Evolutionary conservation across 2,113 vertebrate genomes (phyloP).

Genomic region (Tapirus terrestris): DNA sequence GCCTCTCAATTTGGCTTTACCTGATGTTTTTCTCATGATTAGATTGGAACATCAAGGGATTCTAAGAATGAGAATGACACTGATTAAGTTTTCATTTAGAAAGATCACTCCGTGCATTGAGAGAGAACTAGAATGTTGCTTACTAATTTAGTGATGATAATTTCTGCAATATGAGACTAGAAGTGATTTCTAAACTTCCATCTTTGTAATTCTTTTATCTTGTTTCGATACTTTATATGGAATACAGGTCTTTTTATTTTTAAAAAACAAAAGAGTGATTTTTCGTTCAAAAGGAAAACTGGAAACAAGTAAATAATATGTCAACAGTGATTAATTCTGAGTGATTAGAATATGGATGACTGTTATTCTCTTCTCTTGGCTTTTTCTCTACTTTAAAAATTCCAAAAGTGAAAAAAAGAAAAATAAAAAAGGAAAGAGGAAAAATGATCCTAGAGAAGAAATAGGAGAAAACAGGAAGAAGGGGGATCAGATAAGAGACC

Average conservation of each 20-base stretch:
- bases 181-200: constrained; percentile 17
- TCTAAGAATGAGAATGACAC: background rate
- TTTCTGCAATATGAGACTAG: background rate
- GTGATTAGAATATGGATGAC: constrained; percentile 23
- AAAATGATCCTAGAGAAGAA: background rate
- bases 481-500: background rate
- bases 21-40: background rate
- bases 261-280: constrained; percentile 37
- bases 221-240: background rate
- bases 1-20: background rate
- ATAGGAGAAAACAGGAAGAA: background rate
- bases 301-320: constrained; percentile 29
- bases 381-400: constrained; percentile 56
- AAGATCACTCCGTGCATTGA: background rate
- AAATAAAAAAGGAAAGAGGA: background rate
- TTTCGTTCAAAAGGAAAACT: constrained; percentile 53
- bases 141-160: background rate
- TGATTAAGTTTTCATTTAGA: background rate
- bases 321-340: constrained; percentile 58
- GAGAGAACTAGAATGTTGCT: background rate
- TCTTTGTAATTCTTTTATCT: constrained; percentile 24
- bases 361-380: background rate
- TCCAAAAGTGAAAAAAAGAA: background rate
- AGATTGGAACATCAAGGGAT: background rate
- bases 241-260: constrained; percentile 30